These are phyloP conservation scores for chimpanzee (Pan troglodytes) DNA, from an alignment of 2,113 vertebrate species.

Conservation along the genomic window DNA sequence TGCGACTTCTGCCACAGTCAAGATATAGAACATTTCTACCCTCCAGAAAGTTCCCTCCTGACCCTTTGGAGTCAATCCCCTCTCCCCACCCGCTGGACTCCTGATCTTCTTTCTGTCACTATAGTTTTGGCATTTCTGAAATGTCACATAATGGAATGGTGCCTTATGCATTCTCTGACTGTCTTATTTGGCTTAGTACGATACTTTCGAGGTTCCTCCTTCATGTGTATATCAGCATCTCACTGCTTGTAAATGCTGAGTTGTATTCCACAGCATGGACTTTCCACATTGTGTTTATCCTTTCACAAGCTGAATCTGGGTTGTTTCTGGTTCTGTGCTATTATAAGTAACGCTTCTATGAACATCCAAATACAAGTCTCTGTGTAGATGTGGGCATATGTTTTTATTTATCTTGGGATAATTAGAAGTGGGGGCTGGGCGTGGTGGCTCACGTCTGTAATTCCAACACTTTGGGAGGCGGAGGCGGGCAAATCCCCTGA, in stretches of 20 bases:
- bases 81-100: neutral
- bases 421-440: neutral
- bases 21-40: neutral
- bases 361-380: neutral
- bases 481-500: too few species aligned
- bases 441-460: too few species aligned
- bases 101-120: neutral
- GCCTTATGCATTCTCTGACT: neutral
- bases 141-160: neutral
- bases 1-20: neutral
- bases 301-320: neutral
- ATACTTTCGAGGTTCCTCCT: neutral
- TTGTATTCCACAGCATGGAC: neutral
- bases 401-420: neutral
- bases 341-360: neutral
- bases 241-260: neutral
- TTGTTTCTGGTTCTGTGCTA: neutral
- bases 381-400: neutral
- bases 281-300: neutral
- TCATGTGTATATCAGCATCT: neutral
- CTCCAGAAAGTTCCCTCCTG: neutral
- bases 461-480: too few species aligned
- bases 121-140: neutral
- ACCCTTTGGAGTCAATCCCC: neutral
- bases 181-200: neutral